phyloP scores from a whole-genome alignment of 92 coral and sea anemone genomes.

The Epizoanthus ramosus region DNA sequence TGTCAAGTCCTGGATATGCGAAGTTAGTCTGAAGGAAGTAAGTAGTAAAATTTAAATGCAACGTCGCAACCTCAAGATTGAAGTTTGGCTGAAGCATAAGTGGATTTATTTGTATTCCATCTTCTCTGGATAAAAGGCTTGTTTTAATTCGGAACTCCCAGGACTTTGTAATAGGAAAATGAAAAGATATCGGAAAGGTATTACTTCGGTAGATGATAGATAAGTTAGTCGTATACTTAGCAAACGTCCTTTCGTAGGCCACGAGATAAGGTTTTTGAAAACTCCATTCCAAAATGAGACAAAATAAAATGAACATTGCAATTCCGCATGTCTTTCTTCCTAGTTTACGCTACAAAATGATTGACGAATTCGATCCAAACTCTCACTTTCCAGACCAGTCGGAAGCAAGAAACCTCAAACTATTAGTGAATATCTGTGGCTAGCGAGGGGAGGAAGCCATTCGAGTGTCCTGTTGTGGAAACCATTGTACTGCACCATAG shows the following conservation, averaged over 20 bases:
- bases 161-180: no score
- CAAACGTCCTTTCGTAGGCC: background rate
- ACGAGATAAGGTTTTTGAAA: background rate
- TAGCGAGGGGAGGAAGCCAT: slow-evolving; percentile 36
- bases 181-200: no score
- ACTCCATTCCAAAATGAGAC: slow-evolving; percentile 1
- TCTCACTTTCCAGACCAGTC: slow-evolving; percentile 22
- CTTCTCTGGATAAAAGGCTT: no score
- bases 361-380: slow-evolving; percentile 21
- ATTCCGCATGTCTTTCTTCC: background rate
- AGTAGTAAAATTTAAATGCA: background rate
- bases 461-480: slow-evolving; percentile 50
- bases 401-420: slow-evolving; percentile 28
- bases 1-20: background rate
- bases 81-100: background rate
- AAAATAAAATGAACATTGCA: slow-evolving; percentile 1
- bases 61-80: background rate
- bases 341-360: background rate
- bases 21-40: slow-evolving; percentile 8
- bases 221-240: no score
- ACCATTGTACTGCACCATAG: slow-evolving; percentile 51
- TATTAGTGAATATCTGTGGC: slow-evolving; percentile 25
- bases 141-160: no score
- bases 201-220: no score
- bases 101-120: slow-evolving; percentile 3